phyloP scores from a whole-genome alignment of 1,140 invertebrate species.

The Mycetomoellerius zeteki region DNA sequence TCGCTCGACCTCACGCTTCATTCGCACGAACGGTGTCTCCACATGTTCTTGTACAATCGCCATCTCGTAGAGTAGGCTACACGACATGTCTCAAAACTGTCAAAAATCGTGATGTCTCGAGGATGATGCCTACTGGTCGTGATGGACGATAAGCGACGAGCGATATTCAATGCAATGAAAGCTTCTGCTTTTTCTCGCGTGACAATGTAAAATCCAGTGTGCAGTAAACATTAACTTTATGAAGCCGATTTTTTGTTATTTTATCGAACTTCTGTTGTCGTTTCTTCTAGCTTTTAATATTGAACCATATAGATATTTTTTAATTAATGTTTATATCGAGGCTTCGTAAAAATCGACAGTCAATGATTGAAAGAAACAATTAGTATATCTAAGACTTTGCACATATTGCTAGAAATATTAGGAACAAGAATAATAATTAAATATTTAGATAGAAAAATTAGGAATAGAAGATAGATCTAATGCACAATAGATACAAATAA shows the following conservation, averaged over 20 bases:
- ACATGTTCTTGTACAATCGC: no score
- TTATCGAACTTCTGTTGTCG: not conserved
- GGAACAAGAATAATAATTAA: no score
- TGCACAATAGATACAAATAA: no score
- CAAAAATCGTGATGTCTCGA: not conserved
- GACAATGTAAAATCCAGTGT: no score
- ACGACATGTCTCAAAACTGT: not conserved
- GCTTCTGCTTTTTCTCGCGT: no score
- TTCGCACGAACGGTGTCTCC: not conserved
- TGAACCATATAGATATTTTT: not conserved
- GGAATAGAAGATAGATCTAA: no score
- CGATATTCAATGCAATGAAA: no score
- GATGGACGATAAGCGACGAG: no score
- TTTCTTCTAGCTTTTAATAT: not conserved
- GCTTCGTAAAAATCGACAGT: not conserved
- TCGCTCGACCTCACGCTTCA: conserved; percentile 33
- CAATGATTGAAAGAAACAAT: not conserved
- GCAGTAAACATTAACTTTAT: not conserved
- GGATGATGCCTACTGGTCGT: no score
- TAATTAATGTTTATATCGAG: not conserved
- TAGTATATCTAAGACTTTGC: no score
- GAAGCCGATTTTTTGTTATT: not conserved
- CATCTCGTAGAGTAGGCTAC: not conserved
- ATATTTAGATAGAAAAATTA: no score
- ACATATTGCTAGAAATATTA: no score